Percentiles rank a stretch among this genome's conserved stretches.
These are phyloP conservation scores for Leptothorax acervorum DNA, from an alignment of 2,888 invertebrate genomes.

Conservation along the genomic window DNA sequence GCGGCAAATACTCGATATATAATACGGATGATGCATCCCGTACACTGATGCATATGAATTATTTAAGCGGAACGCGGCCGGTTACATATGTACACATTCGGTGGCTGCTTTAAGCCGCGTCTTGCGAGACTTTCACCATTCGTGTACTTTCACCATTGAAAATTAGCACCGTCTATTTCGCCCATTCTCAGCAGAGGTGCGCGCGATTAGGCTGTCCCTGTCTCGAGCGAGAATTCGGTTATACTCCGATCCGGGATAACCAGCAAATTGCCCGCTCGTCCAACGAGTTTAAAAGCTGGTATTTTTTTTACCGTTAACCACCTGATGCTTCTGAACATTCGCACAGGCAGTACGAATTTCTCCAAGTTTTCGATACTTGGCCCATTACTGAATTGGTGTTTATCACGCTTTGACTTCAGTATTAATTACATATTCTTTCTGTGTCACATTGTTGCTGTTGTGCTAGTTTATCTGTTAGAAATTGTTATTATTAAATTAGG, in stretches of 20 bases:
- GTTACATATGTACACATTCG: constrained; percentile 61
- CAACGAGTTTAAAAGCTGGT: background rate
- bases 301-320: constrained; percentile 13
- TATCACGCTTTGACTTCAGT: background rate
- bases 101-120: constrained; percentile 67
- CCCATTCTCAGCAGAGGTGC: constrained; percentile 32
- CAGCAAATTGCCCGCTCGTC: background rate
- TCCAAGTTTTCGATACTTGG: background rate
- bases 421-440: background rate
- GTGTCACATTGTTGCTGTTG: background rate
- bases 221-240: constrained; percentile 15
- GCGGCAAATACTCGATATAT: constrained; percentile 8
- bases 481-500: background rate
- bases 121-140: constrained; percentile 78
- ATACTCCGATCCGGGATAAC: background rate
- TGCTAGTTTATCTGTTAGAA: background rate
- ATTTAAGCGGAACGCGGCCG: constrained; percentile 11
- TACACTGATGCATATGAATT: constrained; percentile 13
- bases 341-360: background rate
- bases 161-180: constrained; percentile 73
- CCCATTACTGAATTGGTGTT: background rate
- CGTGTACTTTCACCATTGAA: constrained; percentile 82
- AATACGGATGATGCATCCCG: background rate
- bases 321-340: background rate
- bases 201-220: constrained; percentile 8